Base-by-base conservation (phyloP, 2,113 vertebrate species). In the Cnemophilus loriae region DNA sequence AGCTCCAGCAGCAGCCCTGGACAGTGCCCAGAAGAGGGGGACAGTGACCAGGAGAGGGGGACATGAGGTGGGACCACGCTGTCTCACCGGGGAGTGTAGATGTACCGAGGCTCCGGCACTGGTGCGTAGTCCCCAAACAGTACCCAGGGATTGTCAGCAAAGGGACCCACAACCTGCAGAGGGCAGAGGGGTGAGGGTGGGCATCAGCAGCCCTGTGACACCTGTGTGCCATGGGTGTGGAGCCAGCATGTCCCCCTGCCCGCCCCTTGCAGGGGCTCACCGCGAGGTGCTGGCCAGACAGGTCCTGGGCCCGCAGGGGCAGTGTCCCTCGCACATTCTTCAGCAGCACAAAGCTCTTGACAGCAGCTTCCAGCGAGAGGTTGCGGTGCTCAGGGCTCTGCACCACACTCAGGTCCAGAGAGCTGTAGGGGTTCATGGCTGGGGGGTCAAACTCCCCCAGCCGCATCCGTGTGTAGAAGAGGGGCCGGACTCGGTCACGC, bases 381-480 rank as follows among this genome's bases (percentile, higher is more conserved):
- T 87, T 92, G 20, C 60, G 93, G 75, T 98, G 97, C 52, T 95
- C 89, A 0, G 93, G 89, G 60, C 90, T 97, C 92, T 97, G 97
- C 88, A 98, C 96, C 1, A 64, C 20, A 0, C 86, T 90, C 28
- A 95, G 64, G 69, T 94, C 64, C 81, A 98, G 89, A 22, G 75
- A 1, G 8, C 78, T 97, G 92, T 97, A 97, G 17, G 97, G 97
- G 92, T 97, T 97, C 97, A 98, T 97, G 56, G 83, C 78, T 1
- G 97, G 96, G 10, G 97, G 97, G 75, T 97, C 97, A 1, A 98
- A 98, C 88, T 98, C 97, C 52, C 97, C 97, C 78, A 97, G 88
- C 3, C 97, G 87, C 96, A 97, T 95, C 47, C 97, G 95, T 0
- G 97, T 97, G 81, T 96, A 96, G 86, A 98, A 97, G 60, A 98